Conservation (phyloP, 37 sponge, comb jelly and placozoan genomes). For the Corticium candelabrum region DNA sequence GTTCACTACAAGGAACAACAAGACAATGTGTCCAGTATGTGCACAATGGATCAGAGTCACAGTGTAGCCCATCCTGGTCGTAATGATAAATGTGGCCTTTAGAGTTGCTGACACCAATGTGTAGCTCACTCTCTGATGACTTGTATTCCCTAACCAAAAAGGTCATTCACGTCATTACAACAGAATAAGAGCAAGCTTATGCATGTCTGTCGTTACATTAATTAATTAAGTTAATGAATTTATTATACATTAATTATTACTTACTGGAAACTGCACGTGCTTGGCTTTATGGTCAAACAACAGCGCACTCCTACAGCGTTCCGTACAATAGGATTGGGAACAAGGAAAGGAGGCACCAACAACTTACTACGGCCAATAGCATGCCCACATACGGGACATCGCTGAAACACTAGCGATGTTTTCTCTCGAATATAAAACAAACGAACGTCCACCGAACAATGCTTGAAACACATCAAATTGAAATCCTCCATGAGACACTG, state of each 20-base stretch:
- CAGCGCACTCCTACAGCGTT: neutral
- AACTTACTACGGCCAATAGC: neutral
- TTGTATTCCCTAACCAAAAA: too few relatives aligned
- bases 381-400: neutral
- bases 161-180: too few relatives aligned
- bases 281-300: neutral
- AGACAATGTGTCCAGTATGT: neutral
- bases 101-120: neutral
- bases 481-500: neutral
- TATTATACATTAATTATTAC: neutral
- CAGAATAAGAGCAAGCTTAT: too few relatives aligned
- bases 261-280: neutral
- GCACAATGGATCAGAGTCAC: neutral
- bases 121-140: too few relatives aligned
- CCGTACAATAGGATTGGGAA: neutral
- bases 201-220: too few relatives aligned
- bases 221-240: neutral
- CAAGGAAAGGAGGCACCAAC: neutral
- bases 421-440: neutral
- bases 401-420: neutral
- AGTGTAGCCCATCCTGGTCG: neutral
- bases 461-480: neutral
- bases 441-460: neutral
- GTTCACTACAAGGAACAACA: neutral
- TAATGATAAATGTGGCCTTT: neutral